These are phyloP conservation scores for Aratinga solstitialis DNA, from an alignment of 2,797 vertebrate genomes.

Conservation along the genomic window DNA sequence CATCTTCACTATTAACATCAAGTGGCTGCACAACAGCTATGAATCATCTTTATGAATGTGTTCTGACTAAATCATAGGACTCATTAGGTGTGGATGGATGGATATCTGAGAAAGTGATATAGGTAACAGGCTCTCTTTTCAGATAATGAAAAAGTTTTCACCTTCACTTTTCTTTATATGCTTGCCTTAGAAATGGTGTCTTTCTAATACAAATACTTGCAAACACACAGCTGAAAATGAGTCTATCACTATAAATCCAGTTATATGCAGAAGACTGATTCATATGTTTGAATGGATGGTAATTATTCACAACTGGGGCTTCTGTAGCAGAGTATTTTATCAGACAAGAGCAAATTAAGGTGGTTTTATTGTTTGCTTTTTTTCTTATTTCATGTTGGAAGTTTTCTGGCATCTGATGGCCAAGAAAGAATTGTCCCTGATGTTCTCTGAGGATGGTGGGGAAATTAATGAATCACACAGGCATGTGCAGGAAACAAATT, in stretches of 20 bases:
- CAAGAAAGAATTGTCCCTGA: neutral
- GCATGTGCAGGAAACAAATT: neutral
- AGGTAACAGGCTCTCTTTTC: conserved; percentile 31
- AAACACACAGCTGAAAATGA: neutral
- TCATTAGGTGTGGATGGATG: conserved; percentile 66
- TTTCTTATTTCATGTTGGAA: neutral
- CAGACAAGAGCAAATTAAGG: neutral
- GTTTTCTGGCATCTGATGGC: neutral
- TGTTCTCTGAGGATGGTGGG: neutral
- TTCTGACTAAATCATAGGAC: conserved; percentile 54
- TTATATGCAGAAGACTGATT: neutral
- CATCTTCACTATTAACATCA: conserved; percentile 63
- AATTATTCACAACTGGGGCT: neutral
- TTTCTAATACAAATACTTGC: neutral
- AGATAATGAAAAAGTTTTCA: conserved; percentile 41
- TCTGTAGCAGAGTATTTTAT: neutral
- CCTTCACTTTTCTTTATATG: conserved; percentile 15
- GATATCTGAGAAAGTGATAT: conserved; percentile 26
- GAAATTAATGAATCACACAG: neutral
- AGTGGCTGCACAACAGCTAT: conserved; percentile 60
- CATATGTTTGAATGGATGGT: neutral
- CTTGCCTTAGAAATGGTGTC: neutral
- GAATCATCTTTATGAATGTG: conserved; percentile 70
- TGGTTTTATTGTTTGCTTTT: neutral
- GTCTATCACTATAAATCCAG: neutral